These are phyloP conservation scores for Platyscapa corneri DNA, from an alignment of 1,140 invertebrate species.

Conservation along the genomic window DNA sequence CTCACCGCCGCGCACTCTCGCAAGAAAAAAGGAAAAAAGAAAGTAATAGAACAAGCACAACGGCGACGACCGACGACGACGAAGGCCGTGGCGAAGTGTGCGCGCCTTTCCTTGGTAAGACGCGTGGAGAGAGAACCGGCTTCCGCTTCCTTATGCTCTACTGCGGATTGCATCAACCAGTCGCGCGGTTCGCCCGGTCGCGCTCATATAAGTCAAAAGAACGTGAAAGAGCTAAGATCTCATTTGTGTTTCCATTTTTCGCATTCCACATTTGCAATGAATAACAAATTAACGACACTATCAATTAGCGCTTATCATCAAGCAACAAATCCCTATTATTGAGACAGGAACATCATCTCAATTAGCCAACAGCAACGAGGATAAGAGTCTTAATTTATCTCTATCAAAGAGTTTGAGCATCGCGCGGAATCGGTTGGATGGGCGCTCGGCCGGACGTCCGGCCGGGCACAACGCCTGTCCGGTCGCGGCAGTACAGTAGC, in stretches of 20 bases:
- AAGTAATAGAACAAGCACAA: constrained; percentile 15
- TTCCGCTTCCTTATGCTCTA: constrained; percentile 75
- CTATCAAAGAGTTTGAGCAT: background rate
- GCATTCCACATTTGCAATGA: background rate
- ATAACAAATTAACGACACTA: background rate
- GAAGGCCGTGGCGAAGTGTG: constrained; percentile 71
- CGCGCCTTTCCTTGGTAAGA: constrained; percentile 71
- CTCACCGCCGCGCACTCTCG: constrained; percentile 13
- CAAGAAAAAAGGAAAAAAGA: constrained; percentile 9
- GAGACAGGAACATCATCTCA: background rate
- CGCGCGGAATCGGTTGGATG: constrained; percentile 22
- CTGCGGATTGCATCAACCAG: constrained; percentile 73
- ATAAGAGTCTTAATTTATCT: background rate
- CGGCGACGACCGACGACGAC: constrained; percentile 55
- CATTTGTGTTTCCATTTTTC: background rate
- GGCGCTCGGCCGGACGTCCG: constrained; percentile 41
- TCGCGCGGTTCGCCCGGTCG: constrained; percentile 72
- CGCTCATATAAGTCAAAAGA: constrained; percentile 67
- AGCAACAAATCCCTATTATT: background rate
- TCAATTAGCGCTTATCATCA: background rate
- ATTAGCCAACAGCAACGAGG: no score
- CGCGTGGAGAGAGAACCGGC: constrained; percentile 68
- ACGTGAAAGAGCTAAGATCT: constrained; percentile 13
- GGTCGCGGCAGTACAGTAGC: background rate
- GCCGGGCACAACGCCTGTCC: constrained; percentile 33